Evolutionary conservation across 2,797 vertebrate species (phyloP).

Genomic region (Phrynocephalus guinanensis): DNA sequence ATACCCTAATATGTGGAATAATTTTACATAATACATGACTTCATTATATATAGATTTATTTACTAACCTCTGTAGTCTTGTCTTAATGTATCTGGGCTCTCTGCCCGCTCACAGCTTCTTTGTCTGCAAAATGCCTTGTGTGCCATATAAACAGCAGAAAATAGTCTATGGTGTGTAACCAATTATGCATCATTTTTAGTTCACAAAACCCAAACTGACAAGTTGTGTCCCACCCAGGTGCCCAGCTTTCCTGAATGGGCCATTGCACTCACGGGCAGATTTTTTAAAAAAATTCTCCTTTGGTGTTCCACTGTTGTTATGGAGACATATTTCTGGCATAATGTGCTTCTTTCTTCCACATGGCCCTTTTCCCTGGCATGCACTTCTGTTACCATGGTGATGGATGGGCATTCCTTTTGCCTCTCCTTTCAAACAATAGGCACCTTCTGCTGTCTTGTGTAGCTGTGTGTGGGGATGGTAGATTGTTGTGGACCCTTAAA

Average conservation of each 20-base stretch:
- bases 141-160: rapidly evolving
- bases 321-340: constrained; percentile 19
- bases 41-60: not conserved
- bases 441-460: not conserved
- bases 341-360: constrained; percentile 4
- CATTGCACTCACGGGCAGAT: not conserved
- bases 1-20: not conserved
- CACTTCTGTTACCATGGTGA: not conserved
- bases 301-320: constrained; percentile 4
- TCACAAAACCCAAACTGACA: constrained; percentile 18
- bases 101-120: rapidly evolving
- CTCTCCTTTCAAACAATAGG: not conserved
- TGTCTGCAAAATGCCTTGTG: constrained; percentile 13
- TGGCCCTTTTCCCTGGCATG: not conserved
- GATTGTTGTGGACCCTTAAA: constrained; percentile 26
- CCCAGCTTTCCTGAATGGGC: not conserved
- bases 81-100: constrained; percentile 14
- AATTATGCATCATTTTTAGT: rapidly evolving
- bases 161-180: not conserved
- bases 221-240: not conserved
- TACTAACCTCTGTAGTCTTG: constrained; percentile 1
- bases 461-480: not conserved
- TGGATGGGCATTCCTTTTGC: not conserved
- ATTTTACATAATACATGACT: not conserved
- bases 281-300: not conserved